Evolutionary conservation across 92 coral and sea anemone genomes (phyloP).

Genomic region (Isaurus tuberculatus): DNA sequence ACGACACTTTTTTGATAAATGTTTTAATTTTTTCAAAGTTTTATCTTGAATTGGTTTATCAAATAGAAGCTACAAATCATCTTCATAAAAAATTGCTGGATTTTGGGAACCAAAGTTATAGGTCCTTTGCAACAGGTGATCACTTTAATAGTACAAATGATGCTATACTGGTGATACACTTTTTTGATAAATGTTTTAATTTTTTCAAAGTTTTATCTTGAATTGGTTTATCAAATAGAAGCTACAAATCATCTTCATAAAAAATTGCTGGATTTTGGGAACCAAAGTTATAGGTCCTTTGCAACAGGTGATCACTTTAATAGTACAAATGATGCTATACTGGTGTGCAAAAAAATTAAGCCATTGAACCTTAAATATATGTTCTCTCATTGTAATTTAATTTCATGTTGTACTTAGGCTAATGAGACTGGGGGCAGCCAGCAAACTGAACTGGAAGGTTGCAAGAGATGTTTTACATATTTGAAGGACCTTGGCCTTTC

Average conservation of each 20-base stretch:
- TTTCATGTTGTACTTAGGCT: constrained; percentile 3
- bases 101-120: neutral
- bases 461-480: neutral
- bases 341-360: neutral
- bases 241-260: too few relatives aligned
- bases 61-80: too few relatives aligned
- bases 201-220: too few relatives aligned
- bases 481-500: constrained; percentile 12
- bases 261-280: neutral
- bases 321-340: neutral
- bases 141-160: neutral
- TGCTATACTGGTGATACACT: neutral
- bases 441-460: constrained; percentile 28
- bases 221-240: too few relatives aligned
- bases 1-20: too few relatives aligned
- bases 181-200: too few relatives aligned
- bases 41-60: too few relatives aligned
- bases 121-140: neutral
- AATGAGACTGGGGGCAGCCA: constrained; percentile 37
- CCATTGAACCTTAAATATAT: neutral
- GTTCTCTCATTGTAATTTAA: neutral
- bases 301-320: constrained; percentile 7
- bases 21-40: too few relatives aligned
- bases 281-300: neutral
- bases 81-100: neutral